Evolutionary conservation across 2,113 vertebrate species (phyloP).

Genomic region (Piaya cayana): DNA sequence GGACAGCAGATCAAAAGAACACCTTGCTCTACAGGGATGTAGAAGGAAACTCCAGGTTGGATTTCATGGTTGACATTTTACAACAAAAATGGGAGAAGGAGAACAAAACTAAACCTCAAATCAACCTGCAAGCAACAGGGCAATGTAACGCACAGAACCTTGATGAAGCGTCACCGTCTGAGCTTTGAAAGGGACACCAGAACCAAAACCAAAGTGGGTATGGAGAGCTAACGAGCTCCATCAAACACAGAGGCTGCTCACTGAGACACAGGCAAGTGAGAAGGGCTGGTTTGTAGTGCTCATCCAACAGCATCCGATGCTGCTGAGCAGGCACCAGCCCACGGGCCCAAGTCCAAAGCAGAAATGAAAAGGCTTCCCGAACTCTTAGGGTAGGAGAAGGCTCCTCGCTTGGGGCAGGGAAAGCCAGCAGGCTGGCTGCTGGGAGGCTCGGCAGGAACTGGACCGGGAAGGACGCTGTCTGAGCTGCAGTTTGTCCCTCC

Average conservation of each 20-base stretch:
- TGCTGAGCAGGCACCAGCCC: background rate
- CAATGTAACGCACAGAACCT: background rate
- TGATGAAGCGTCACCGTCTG: background rate
- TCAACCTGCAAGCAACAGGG: conserved; percentile 4
- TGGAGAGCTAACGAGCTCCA: background rate
- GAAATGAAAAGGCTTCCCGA: background rate
- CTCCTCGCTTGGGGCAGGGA: background rate
- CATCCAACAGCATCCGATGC: accelerated
- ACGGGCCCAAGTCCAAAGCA: background rate
- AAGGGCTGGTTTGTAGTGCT: background rate
- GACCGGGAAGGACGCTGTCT: background rate
- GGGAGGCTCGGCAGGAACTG: background rate
- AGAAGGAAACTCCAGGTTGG: background rate
- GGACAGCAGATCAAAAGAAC: background rate
- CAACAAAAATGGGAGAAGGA: background rate
- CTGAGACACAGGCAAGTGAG: background rate
- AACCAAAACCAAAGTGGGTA: background rate
- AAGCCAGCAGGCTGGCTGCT: background rate
- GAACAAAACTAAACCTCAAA: conserved; percentile 37
- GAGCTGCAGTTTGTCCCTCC: background rate
- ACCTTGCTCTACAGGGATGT: background rate
- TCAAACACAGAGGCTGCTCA: background rate
- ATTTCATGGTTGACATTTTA: background rate
- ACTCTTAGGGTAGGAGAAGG: background rate
- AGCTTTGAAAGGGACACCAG: background rate